Conservation (phyloP, 1,140 invertebrate species). For the Branchinecta lindahli region DNA sequence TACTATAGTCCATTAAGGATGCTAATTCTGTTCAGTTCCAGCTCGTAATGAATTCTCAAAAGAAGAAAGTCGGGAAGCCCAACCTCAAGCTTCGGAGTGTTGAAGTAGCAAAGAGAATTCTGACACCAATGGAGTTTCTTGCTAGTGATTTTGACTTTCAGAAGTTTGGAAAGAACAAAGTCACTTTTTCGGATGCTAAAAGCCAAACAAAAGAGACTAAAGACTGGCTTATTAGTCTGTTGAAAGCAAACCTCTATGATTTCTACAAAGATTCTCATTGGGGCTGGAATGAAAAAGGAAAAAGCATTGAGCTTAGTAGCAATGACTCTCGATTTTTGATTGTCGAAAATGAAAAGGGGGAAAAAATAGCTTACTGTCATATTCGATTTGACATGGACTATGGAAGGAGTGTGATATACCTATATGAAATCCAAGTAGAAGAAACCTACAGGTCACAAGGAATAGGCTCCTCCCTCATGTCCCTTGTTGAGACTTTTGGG, state of each 20-base stretch:
- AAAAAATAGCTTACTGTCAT: background rate
- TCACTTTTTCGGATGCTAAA: background rate
- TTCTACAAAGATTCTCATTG: background rate
- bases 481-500: background rate
- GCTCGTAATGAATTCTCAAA: too few relatives aligned
- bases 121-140: background rate
- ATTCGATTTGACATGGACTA: constrained; percentile 1
- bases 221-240: background rate
- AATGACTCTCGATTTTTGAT: background rate
- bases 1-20: too few relatives aligned
- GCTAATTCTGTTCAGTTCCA: too few relatives aligned
- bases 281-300: background rate
- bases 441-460: background rate
- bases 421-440: background rate
- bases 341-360: background rate
- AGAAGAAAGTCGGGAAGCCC: too few relatives aligned
- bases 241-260: background rate
- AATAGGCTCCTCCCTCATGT: background rate
- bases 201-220: background rate
- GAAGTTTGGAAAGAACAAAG: background rate
- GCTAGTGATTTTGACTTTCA: background rate
- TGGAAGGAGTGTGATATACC: constrained; percentile 6
- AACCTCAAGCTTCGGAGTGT: background rate
- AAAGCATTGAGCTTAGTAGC: background rate
- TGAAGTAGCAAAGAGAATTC: constrained; percentile 3